Base-by-base conservation (phyloP, 2,888 invertebrate genomes). In the Tineola bisselliella region DNA sequence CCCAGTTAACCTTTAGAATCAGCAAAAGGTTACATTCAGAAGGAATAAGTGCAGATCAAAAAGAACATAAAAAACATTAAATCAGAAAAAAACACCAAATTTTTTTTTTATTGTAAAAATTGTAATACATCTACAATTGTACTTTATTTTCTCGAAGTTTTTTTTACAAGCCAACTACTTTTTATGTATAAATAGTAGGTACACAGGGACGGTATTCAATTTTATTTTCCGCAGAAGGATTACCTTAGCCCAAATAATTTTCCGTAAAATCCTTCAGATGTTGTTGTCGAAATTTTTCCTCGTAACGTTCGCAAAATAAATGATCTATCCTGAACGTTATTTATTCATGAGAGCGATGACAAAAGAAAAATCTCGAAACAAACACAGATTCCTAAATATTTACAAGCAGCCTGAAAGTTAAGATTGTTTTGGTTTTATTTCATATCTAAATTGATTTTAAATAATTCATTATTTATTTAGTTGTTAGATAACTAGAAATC, bases 291-390 rank as follows among this genome's bases (percentile, higher is more conserved):
- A 48, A 38, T 38, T 38, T 48, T 48, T 48, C 17, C 48, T 15
- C 15, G 48, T 48, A 48, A 48, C 15, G 15, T 48, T 48, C 4
- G 15, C 48, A 48, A 48, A 48, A 48, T 48, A 38, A 38, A 38
- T 48, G 48, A 48, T 48, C 48, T 48, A 48, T 48, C 48, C 17
- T 48, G 13, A n/a, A 38, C 48, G 48, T 48, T 48, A 48, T 48
- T 48, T 48, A 48, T 48, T 48, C 48, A 48, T 48, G 48, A n/a
- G 48, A n/a, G 15, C 48, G 48, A 48, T 48, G 48, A 48, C 48
- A 48, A 48, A 48, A 17, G 48, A 10, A 48, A 13, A 48, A 17
- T 15, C n/a, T 8, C 10, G 4, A 48, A 10, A 15, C 15, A 13
- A 13, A 48, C 48, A 10, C 48, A n/a, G 13, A 48, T 48, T 48